phyloP scores from a whole-genome alignment of 2,797 vertebrate genomes.

The Paedocypris micromegethes region DNA sequence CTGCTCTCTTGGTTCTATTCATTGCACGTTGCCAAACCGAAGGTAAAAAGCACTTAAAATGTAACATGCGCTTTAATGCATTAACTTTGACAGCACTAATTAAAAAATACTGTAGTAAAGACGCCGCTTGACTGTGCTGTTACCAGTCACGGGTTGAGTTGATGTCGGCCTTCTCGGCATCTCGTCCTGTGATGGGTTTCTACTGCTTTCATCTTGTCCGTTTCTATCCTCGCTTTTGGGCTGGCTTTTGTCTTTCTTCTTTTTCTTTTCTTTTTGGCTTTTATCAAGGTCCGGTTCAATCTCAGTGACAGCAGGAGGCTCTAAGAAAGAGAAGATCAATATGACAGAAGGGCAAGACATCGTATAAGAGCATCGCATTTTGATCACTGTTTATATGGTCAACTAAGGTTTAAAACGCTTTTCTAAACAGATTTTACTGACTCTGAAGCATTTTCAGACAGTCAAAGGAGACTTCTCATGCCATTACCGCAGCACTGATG shows the following conservation, averaged over 20 bases:
- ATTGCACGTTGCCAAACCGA: too few relatives aligned
- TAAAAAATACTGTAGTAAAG: too few relatives aligned
- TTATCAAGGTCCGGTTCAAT: slow-evolving; percentile 51
- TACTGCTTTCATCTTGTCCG: slow-evolving; percentile 55
- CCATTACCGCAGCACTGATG: slow-evolving; percentile 27
- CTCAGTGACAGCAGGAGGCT: slow-evolving; percentile 45
- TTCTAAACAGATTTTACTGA: not conserved
- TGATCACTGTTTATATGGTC: not conserved
- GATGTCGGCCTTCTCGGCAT: slow-evolving; percentile 49
- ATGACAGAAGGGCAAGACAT: not conserved
- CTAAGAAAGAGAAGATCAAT: slow-evolving; percentile 40
- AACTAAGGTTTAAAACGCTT: not conserved
- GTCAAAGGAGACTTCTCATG: not conserved
- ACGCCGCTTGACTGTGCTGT: not conserved
- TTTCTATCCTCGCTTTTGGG: slow-evolving; percentile 55
- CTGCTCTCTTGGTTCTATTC: too few relatives aligned
- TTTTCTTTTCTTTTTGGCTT: slow-evolving; percentile 61
- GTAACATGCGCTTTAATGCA: too few relatives aligned
- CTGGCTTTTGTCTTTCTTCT: slow-evolving; percentile 66
- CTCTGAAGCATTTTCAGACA: too few relatives aligned
- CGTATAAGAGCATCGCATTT: not conserved
- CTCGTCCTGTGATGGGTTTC: slow-evolving; percentile 44
- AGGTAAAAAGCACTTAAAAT: too few relatives aligned
- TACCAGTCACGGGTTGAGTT: slow-evolving; percentile 62
- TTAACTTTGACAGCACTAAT: too few relatives aligned